These are phyloP conservation scores for Scolopax rusticola DNA, from an alignment of 2,797 vertebrate genomes.

Conservation along the genomic window DNA sequence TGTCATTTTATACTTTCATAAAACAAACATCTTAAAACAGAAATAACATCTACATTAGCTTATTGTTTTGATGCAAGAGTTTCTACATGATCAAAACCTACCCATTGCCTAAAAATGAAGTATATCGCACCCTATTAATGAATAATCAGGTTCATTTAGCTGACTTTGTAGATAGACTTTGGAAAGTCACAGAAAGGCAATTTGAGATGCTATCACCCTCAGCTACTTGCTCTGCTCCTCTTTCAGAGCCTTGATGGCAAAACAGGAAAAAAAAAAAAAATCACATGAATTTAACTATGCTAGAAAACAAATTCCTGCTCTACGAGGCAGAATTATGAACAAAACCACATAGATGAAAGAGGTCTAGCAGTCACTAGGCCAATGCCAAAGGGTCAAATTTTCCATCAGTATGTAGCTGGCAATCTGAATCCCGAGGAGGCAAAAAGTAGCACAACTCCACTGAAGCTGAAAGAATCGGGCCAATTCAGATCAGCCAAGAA, in stretches of 20 bases:
- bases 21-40: not conserved
- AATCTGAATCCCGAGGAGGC: not conserved
- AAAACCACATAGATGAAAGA: not conserved
- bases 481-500: fast-evolving
- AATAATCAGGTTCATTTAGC: not conserved
- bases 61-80: not conserved
- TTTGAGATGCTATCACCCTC: not conserved
- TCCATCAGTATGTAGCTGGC: not conserved
- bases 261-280: not conserved
- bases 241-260: not conserved
- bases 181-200: not conserved
- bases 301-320: not conserved
- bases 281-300: not conserved
- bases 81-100: not conserved
- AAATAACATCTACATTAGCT: not conserved
- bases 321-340: not conserved
- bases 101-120: not conserved
- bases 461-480: not conserved
- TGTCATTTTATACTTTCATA: not conserved
- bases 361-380: not conserved
- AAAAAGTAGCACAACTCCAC: not conserved
- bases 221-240: not conserved
- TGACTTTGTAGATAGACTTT: not conserved
- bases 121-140: not conserved
- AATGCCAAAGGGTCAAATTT: not conserved